Evolutionary conservation across 2,888 invertebrate species (phyloP).

Genomic region (Apantesis nais): DNA sequence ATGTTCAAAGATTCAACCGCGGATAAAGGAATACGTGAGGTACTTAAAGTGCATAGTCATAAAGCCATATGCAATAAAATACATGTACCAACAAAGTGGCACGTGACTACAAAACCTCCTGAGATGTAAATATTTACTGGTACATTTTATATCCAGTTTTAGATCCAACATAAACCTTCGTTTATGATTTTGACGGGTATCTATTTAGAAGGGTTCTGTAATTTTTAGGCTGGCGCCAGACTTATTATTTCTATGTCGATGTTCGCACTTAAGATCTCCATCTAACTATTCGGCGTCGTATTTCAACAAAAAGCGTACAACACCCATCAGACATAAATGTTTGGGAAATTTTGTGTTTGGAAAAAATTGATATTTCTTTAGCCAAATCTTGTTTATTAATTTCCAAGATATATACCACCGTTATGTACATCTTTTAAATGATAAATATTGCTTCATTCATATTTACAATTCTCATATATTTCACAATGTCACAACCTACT

Average conservation of each 20-base stretch:
- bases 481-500: too few species aligned
- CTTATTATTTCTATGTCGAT: constrained; percentile 5
- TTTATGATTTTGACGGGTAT: constrained; percentile 38
- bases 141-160: constrained; percentile 59
- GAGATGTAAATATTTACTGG: constrained; percentile 72
- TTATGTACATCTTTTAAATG: background rate
- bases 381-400: background rate
- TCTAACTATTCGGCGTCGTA: constrained; percentile 1
- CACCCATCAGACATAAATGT: background rate
- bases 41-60: constrained; percentile 67
- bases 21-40: constrained; percentile 58
- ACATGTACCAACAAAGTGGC: constrained; percentile 54
- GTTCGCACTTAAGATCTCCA: constrained; percentile 2
- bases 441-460: too few species aligned
- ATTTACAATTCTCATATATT: too few species aligned
- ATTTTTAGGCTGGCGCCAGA: constrained; percentile 21
- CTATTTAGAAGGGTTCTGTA: constrained; percentile 13
- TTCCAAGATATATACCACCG: background rate
- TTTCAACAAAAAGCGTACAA: background rate
- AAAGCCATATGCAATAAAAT: constrained; percentile 75
- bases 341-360: background rate
- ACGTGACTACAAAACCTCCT: constrained; percentile 65
- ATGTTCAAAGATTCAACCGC: constrained; percentile 32
- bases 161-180: constrained; percentile 45
- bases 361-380: background rate